Percentiles rank a stretch among this genome's conserved stretches.
Conservation (phyloP, 2,113 vertebrate species). For the Perca flavescens region DNA sequence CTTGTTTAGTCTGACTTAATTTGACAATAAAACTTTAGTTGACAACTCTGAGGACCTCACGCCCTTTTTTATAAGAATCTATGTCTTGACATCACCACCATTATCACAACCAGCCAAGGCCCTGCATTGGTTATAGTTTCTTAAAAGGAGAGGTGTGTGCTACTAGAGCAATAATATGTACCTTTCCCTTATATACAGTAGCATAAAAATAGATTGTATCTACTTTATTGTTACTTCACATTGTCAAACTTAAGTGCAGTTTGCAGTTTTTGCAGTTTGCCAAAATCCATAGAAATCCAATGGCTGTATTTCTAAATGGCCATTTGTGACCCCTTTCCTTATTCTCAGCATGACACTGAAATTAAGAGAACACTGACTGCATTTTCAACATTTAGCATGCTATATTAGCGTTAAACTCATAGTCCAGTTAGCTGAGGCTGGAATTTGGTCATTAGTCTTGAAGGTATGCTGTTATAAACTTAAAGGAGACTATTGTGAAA, state of each 20-base stretch:
- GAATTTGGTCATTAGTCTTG: too few relatives aligned
- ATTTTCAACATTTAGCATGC: too few relatives aligned
- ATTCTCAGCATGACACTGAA: too few relatives aligned
- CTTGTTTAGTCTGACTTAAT: constrained; percentile 26
- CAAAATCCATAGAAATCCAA: background rate
- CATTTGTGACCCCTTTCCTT: too few relatives aligned
- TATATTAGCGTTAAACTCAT: too few relatives aligned
- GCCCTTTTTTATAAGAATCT: constrained; percentile 6
- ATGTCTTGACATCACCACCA: constrained; percentile 19
- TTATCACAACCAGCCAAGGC: constrained; percentile 42
- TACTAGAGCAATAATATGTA: background rate
- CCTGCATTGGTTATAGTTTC: background rate
- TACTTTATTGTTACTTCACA: background rate
- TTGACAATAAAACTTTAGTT: background rate
- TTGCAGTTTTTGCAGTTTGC: too few relatives aligned
- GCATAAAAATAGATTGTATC: background rate
- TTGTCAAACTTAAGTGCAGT: background rate
- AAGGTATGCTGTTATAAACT: too few relatives aligned
- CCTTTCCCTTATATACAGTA: background rate
- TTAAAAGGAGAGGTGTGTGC: background rate
- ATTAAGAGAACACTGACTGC: too few relatives aligned
- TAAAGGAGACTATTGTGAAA: too few relatives aligned
- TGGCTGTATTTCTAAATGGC: too few relatives aligned
- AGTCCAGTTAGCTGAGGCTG: too few relatives aligned
- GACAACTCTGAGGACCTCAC: background rate